Percentiles rank a stretch among this genome's conserved stretches.
Evolutionary conservation across 2,113 vertebrate genomes (phyloP).

Genomic region (Zosterops pallidus): DNA sequence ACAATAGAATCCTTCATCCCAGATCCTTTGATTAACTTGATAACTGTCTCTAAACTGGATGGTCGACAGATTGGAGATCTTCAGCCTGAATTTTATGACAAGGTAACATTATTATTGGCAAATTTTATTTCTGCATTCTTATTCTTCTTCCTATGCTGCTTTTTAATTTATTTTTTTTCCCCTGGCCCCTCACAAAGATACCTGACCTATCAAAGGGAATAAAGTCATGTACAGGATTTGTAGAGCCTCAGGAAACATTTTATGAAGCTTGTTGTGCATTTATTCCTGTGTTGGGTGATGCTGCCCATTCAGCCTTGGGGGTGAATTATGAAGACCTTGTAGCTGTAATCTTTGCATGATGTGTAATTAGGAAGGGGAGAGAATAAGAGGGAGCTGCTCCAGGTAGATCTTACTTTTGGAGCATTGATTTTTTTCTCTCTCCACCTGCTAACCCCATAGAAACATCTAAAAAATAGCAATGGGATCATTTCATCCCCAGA

Average conservation of each 20-base stretch:
- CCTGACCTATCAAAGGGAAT: not conserved
- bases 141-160: not conserved
- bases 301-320: not conserved
- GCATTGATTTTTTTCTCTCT: not conserved
- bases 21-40: constrained; percentile 60
- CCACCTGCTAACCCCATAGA: fast-evolving
- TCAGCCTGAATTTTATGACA: constrained; percentile 80
- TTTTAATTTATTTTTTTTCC: not conserved
- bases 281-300: not conserved
- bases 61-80: constrained; percentile 81
- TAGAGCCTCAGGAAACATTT: not conserved
- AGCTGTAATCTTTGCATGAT: not conserved
- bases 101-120: constrained; percentile 56
- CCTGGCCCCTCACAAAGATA: not conserved
- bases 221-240: not conserved
- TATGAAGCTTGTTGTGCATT: not conserved
- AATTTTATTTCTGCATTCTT: not conserved
- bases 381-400: not conserved
- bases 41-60: constrained; percentile 81
- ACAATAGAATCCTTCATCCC: constrained; percentile 93
- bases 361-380: not conserved
- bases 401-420: not conserved
- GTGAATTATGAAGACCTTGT: not conserved
- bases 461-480: not conserved
- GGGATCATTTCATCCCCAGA: not conserved